A percentile compares a stretch with the other conserved stretches of the same genome.
phyloP scores from a whole-genome alignment of 30 jellyfish, hydroid and myxozoan genomes.

The Aurelia sp. region DNA sequence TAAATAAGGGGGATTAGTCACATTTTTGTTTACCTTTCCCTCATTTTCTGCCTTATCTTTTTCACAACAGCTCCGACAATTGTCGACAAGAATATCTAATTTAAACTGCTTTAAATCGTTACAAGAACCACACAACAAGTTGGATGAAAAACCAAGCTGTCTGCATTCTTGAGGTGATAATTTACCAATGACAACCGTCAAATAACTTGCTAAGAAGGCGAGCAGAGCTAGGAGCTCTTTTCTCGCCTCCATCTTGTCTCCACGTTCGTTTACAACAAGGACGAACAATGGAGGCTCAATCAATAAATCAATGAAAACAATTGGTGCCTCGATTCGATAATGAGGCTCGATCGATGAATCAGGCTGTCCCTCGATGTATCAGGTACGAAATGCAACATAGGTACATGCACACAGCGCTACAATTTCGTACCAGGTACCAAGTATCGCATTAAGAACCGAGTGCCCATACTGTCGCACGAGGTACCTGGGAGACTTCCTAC shows the following conservation, averaged over 20 bases:
- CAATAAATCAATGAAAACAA: too few relatives aligned
- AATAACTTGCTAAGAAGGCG: conserved; percentile 48
- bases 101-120: conserved; percentile 88
- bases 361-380: too few relatives aligned
- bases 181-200: conserved; percentile 47
- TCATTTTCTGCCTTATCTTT: conserved; percentile 88
- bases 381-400: too few relatives aligned
- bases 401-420: too few relatives aligned
- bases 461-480: too few relatives aligned
- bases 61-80: conserved; percentile 88
- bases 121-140: conserved; percentile 89
- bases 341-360: background rate
- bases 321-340: background rate
- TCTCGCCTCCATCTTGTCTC: conserved; percentile 29
- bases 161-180: conserved; percentile 86
- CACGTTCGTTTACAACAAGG: background rate
- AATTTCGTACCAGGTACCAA: too few relatives aligned
- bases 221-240: conserved; percentile 30
- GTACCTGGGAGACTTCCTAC: too few relatives aligned
- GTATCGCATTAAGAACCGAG: too few relatives aligned
- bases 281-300: too few relatives aligned
- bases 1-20: too few relatives aligned
- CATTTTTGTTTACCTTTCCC: conserved; percentile 55
- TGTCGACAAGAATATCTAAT: conserved; percentile 62
- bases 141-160: conserved; percentile 85